Base-by-base conservation (phyloP, 2,888 invertebrate genomes). In the Dysmachus trigonus region DNA sequence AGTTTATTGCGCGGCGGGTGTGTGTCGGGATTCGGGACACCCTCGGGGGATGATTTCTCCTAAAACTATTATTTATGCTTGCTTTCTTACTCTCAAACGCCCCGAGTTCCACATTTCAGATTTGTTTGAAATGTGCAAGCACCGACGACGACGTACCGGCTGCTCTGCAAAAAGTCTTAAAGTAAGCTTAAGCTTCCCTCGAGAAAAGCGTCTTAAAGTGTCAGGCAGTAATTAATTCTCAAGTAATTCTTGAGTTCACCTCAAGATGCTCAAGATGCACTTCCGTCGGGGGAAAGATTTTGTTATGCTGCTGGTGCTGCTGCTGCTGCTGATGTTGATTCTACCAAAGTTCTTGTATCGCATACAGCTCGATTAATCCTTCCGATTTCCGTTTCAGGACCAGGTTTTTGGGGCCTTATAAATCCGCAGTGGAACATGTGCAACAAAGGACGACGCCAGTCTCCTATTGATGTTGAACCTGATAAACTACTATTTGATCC, bases 391-490 rank as follows among this genome's bases (percentile, higher is more conserved):
- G 89, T 93, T 93, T 1, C 94, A 98, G 99, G 99, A 93, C 98
- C 99, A 79, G 96, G 97, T 86, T 99, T 98, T 93, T 99, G 99
- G 99, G 99, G 99, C 86, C 94, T 98, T 89, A 97, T 99, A 93
- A 99, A 99, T 93, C 98, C 98, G 15, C 98, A 98, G 92, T 99
- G 99, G 99, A 96, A 96, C 91, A 96, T 99, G 94, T 99, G 99
- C 94, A 97, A 96, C 93, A 98, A 98, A 92, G 99, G 99, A 74
- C 94, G 97, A 88, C 95, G 98, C 88, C 99, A 99, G 93, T 98
- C 98, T 88, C 99, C 99, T 2, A 97, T 99, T 91, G 98, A 99
- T 93, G 96, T 99, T 89, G 98, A 99, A 90, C 99, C 99, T 1
- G 96, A 96, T 90, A 96, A 97, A 91, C 94, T 99, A 88, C 95